Conservation (phyloP, 2,797 vertebrate genomes). For the Galago senegalensis region DNA sequence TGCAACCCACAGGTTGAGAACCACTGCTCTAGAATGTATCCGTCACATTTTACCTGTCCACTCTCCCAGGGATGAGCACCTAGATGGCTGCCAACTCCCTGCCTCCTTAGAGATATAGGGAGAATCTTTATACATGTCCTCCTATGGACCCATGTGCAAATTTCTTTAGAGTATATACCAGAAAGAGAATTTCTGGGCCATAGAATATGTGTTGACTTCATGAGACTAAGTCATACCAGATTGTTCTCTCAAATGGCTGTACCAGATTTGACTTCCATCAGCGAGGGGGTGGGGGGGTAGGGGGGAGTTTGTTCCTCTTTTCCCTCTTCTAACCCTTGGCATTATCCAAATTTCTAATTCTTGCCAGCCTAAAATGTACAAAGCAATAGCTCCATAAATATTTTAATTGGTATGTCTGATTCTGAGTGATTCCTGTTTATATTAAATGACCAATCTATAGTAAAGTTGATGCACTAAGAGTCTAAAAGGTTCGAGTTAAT, state of each 20-base stretch:
- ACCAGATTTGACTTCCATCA: slow-evolving; percentile 32
- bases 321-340: not conserved
- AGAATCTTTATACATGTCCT: slow-evolving; percentile 47
- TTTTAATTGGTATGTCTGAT: slow-evolving; percentile 37
- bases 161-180: slow-evolving; percentile 20
- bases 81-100: slow-evolving; percentile 27
- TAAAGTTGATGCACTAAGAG: slow-evolving; percentile 11
- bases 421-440: slow-evolving; percentile 33
- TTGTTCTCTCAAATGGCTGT: slow-evolving; percentile 38
- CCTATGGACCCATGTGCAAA: not conserved
- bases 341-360: slow-evolving; percentile 40
- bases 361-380: not conserved
- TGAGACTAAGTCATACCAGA: slow-evolving; percentile 28
- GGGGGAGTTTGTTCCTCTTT: slow-evolving; percentile 38
- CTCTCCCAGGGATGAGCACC: not conserved
- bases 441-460: slow-evolving; percentile 14
- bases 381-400: not conserved
- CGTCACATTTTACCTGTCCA: not conserved
- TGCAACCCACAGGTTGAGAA: too few species aligned
- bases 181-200: slow-evolving; percentile 31
- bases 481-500: slow-evolving; percentile 20
- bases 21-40: not conserved
- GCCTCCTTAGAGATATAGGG: not conserved
- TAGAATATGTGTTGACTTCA: slow-evolving; percentile 47
- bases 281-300: not conserved